Evolutionary conservation across 2,888 invertebrate species (phyloP), one percentile per base, ranked within the genome.

Genomic region (Rhorus exstirpatorius): DNA sequence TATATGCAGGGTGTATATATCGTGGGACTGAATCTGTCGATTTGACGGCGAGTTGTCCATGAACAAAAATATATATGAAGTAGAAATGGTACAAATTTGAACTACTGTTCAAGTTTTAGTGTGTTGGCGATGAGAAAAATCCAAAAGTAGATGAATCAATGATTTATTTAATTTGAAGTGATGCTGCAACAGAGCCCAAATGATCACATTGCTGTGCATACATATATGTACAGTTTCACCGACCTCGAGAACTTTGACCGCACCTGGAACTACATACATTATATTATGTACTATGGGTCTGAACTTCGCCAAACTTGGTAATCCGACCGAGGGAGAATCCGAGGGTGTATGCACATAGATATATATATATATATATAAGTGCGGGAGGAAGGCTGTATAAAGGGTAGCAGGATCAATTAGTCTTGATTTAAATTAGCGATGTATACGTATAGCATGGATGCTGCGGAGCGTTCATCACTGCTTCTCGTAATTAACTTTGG

Each of bases 401-500:
- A 51, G 44, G 78, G 81, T 53, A 49, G 74, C 65, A 67, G 85
- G 86, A 88, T 90, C 89, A 89, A 91, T 91, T 91, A 91, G 90
- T 89, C 89, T 89, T 90, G 88, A 91, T 91, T 91, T 86, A 90
- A 91, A 90, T 90, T 90, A 91, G 88, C 87, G 83, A 70, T 41
- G 44, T 63, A 46, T n/a, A 46, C 58, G 35, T 19, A n/a, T 46
- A 53, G 17, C 17, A 10, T 7, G 41, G 14, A 70, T 7, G 41
- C 21, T 70, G 38, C 71, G 14, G 17, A 21, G 2, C 60, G 60
- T 49, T 60, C 35, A 58, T 44, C 70, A 72, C 87, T 85, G 87
- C 86, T 86, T 86, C 83, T 85, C 88, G 90, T 90, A 91, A 91
- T 91, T 91, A 91, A 91, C 90, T 91, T 88, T 88, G 86, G 86